These are phyloP conservation scores for Epinotia bilunana DNA, from an alignment of 2,888 invertebrate genomes.

Conservation along the genomic window DNA sequence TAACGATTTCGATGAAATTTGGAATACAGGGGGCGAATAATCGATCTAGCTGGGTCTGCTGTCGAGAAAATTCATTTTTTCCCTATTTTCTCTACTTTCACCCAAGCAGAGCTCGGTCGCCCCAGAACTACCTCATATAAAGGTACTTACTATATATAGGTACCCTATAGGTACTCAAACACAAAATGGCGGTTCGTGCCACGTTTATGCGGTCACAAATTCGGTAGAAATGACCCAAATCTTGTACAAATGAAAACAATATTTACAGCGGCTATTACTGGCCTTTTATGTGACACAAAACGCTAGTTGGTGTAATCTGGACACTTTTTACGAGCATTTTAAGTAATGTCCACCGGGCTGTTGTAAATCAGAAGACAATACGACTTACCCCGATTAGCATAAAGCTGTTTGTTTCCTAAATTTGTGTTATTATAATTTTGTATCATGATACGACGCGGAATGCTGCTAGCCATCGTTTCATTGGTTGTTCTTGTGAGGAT, in stretches of 20 bases:
- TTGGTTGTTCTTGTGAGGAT: neutral
- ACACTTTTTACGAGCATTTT: slow-evolving; percentile 45
- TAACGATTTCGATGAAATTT: too few species aligned
- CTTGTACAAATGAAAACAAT: slow-evolving; percentile 41
- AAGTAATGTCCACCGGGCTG: slow-evolving; percentile 36
- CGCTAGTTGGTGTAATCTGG: slow-evolving; percentile 45
- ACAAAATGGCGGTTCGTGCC: slow-evolving; percentile 2
- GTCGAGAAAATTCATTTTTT: too few species aligned
- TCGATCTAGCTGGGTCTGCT: too few species aligned
- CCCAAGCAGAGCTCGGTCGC: too few species aligned
- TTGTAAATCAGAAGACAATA: slow-evolving; percentile 42
- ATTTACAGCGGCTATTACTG: slow-evolving; percentile 43
- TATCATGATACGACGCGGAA: neutral
- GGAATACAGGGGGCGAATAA: too few species aligned
- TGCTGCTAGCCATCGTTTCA: neutral
- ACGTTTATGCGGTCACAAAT: slow-evolving; percentile 36
- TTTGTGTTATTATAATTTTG: slow-evolving; percentile 20
- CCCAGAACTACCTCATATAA: too few species aligned
- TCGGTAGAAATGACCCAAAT: slow-evolving; percentile 38
- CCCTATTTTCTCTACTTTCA: too few species aligned
- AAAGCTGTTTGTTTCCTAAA: slow-evolving; percentile 28
- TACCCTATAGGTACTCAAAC: too few species aligned
- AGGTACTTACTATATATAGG: too few species aligned
- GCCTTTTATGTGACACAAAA: slow-evolving; percentile 44
- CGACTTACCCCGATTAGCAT: slow-evolving; percentile 39